A percentile compares a stretch with the other conserved stretches of the same genome.
Evolutionary conservation across 1,140 invertebrate genomes (phyloP).

Genomic region (Drosophila tropicalis): DNA sequence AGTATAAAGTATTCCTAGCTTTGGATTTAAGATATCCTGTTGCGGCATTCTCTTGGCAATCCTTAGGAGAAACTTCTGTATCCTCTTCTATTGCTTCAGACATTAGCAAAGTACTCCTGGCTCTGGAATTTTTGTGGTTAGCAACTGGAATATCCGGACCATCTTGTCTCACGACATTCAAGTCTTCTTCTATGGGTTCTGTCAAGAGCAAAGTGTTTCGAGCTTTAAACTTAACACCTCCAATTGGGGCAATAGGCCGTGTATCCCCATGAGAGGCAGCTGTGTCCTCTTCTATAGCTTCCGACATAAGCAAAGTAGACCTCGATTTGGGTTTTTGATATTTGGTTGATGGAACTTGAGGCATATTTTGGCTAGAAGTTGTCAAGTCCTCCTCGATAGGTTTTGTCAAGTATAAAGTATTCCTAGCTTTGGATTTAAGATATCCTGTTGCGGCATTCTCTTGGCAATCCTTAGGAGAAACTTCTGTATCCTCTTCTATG

Average conservation of each 20-base stretch:
- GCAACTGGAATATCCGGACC: not conserved
- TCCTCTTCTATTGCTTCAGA: slow-evolving; percentile 22
- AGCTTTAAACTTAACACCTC: not conserved
- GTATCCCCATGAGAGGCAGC: not conserved
- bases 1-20: slow-evolving; percentile 7
- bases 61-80: not conserved
- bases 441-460: too few species aligned
- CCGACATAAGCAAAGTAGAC: not conserved
- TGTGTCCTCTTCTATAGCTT: slow-evolving; percentile 16
- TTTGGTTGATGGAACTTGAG: slow-evolving; percentile 15
- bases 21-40: not conserved
- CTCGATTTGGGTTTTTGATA: not conserved
- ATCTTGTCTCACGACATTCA: not conserved
- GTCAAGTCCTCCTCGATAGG: too few species aligned
- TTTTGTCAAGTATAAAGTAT: slow-evolving; percentile 10
- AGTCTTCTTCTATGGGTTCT: slow-evolving; percentile 33
- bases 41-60: too few species aligned
- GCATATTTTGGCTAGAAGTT: too few species aligned
- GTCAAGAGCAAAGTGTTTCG: slow-evolving; percentile 21
- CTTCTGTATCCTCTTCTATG: too few species aligned
- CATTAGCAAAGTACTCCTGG: slow-evolving; percentile 12
- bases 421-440: not conserved
- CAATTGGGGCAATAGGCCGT: not conserved
- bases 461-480: too few species aligned
- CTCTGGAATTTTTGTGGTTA: not conserved